Conservation (phyloP, 2,888 invertebrate genomes). For the Kuschelorhynchus macadamiae region DNA sequence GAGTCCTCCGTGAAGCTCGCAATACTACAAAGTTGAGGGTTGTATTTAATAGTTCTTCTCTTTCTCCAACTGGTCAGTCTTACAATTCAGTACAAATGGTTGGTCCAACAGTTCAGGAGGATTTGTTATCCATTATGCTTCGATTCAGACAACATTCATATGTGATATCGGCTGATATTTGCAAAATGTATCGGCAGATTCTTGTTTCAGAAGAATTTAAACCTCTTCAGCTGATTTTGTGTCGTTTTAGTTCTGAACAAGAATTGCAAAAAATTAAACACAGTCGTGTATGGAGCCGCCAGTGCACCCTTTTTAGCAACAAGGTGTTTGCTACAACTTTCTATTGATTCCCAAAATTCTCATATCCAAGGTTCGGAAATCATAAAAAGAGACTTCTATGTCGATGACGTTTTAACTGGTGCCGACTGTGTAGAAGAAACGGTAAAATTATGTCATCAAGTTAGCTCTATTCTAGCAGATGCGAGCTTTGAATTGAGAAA, state of each 20-base stretch:
- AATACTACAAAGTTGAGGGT: too few relatives aligned
- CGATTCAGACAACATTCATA: conserved; percentile 27
- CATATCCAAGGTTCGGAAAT: too few relatives aligned
- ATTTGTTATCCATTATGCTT: conserved; percentile 25
- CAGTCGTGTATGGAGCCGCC: background rate
- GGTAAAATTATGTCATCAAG: too few relatives aligned
- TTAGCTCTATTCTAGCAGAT: too few relatives aligned
- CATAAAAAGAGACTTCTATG: too few relatives aligned
- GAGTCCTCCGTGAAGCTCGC: background rate
- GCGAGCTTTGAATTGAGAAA: too few relatives aligned
- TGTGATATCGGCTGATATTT: conserved; percentile 23
- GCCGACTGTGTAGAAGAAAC: too few relatives aligned
- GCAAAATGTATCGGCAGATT: conserved; percentile 13
- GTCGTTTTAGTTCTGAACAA: background rate
- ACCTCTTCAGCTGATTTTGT: background rate
- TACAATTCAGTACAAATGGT: conserved; percentile 3
- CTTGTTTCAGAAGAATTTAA: background rate
- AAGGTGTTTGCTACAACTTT: too few relatives aligned
- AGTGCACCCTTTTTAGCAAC: too few relatives aligned
- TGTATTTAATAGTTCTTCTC: too few relatives aligned
- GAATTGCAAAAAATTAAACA: background rate
- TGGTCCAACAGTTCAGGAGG: conserved; percentile 31
- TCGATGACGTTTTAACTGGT: too few relatives aligned
- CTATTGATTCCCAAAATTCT: too few relatives aligned
- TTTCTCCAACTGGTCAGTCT: background rate